Evolutionary conservation across 1,140 invertebrate genomes (phyloP), one percentile per base, ranked within the genome.

Genomic region (Papilio polyxenes): DNA sequence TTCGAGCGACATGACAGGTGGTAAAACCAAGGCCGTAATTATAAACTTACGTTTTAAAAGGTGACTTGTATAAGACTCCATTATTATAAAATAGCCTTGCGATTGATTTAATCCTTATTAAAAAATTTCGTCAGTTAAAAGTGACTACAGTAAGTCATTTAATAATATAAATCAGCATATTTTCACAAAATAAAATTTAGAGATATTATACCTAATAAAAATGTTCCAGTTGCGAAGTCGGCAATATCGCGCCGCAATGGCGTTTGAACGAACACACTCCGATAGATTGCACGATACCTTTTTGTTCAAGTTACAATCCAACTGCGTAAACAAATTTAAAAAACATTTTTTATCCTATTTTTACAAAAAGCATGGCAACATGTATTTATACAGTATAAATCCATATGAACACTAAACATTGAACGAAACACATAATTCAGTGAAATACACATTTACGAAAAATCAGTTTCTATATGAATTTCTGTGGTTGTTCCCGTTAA

Each of bases 261-360:
- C 53, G 51, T 53, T 53, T 17, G 53, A 56, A 56, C 3, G 15
- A 56, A 56, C 3, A 17, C 53, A 75, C 53, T 56, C 51, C 15
- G 80, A 81, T 81, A 75, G 75, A 31, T 23, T 44, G 75, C 80
- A 81, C 80, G 80, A 81, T 81, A 81, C 31, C 59, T 75, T 75
- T 74, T 56, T 81, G 80, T 81, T 74, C 53, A 81, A 81, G 56
- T 81, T 81, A 44, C 40, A 6, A 44, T 44, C 40, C 40, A 4
- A 44, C 40, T 44, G 40, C 40, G 40, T 44, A 44, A 44, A 44
- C 40, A 44, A 44, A 44, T 44, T 44, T 44, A 44, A 44, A 6
- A 44, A 44, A 44, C 40, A 44, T 44, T 44, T 44, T 44, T 31
- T 31, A 31, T 31, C 23, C 23, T 31, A 31, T 31, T 31, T 31